phyloP scores from a whole-genome alignment of 2,797 vertebrate species.

The Neosalanx taihuensis region DNA sequence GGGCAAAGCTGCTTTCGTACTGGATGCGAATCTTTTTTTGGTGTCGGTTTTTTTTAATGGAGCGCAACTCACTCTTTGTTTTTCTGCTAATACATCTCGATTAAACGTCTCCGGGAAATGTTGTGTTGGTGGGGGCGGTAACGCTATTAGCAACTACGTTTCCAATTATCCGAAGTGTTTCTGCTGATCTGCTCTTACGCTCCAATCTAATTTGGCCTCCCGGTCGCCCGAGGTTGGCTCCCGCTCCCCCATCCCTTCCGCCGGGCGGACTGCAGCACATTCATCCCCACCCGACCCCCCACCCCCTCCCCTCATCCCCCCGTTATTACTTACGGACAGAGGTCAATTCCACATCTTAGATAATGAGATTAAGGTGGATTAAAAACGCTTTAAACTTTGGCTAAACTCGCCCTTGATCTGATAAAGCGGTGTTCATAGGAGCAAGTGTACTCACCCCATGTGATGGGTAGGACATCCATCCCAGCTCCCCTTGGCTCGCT shows the following conservation, averaged over 20 bases:
- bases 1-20: background rate
- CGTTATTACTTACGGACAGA: no score
- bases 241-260: no score
- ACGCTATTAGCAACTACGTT: background rate
- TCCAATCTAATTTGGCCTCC: background rate
- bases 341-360: no score
- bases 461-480: constrained; percentile 96
- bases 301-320: no score
- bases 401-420: no score
- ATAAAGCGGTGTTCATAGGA: no score
- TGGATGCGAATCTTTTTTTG: constrained; percentile 2
- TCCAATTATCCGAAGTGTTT: background rate
- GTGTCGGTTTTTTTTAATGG: background rate
- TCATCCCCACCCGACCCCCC: no score
- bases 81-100: no score
- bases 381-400: no score
- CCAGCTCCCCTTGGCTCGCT: constrained; percentile 96
- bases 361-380: no score
- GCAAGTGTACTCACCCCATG: constrained; percentile 87
- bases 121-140: background rate
- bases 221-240: no score
- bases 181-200: background rate
- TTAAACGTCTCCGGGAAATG: background rate
- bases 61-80: background rate
- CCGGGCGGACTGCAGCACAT: no score